These are phyloP conservation scores for Aphrophora alni DNA, from an alignment of 2,888 invertebrate genomes.

Conservation along the genomic window DNA sequence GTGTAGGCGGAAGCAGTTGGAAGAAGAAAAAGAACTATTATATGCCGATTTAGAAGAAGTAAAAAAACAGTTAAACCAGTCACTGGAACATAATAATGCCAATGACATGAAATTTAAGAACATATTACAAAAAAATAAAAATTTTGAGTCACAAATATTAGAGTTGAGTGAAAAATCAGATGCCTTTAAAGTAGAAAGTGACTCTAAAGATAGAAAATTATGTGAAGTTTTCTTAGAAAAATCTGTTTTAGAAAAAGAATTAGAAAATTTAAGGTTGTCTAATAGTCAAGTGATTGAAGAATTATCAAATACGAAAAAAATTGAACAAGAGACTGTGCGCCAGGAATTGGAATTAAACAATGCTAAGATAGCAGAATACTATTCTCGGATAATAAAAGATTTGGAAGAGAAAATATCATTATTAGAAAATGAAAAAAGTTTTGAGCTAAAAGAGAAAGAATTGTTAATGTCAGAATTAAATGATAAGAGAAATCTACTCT, in stretches of 20 bases:
- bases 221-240: conserved; percentile 46
- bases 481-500: conserved; percentile 44
- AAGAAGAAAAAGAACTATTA: conserved; percentile 52
- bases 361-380: neutral
- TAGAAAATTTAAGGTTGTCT: conserved; percentile 12
- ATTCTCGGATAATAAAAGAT: neutral
- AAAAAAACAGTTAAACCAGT: conserved; percentile 44
- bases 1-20: conserved; percentile 3
- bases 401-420: neutral
- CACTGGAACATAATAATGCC: conserved; percentile 52
- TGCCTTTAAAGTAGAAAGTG: conserved; percentile 51
- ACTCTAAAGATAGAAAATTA: conserved; percentile 46
- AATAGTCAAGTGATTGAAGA: conserved; percentile 30
- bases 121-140: conserved; percentile 27
- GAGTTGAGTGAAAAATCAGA: conserved; percentile 31
- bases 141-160: conserved; percentile 24
- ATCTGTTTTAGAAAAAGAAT: conserved; percentile 35
- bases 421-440: conserved; percentile 12
- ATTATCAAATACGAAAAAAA: conserved; percentile 18
- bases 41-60: conserved; percentile 53
- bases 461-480: conserved; percentile 48
- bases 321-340: neutral
- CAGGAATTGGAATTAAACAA: no score
- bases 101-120: conserved; percentile 33
- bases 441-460: conserved; percentile 41